phyloP scores from a whole-genome alignment of 2,113 vertebrate genomes.

The Todiramphus saurophagus region DNA sequence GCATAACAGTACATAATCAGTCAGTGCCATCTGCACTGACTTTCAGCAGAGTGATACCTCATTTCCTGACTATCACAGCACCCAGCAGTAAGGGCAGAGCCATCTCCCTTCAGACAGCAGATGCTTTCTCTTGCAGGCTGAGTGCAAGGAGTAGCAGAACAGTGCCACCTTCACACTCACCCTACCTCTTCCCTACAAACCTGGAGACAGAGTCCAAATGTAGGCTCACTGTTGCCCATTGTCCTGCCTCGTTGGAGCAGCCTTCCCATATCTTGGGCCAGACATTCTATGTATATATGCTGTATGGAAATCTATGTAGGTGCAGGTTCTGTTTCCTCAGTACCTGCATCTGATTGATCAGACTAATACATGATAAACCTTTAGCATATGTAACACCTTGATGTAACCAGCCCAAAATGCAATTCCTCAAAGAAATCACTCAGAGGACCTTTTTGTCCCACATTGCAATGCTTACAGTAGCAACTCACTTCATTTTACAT shows the following conservation, averaged over 20 bases:
- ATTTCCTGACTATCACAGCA: background rate
- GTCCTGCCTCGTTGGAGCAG: background rate
- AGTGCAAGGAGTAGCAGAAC: background rate
- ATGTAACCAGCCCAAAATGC: background rate
- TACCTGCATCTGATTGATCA: background rate
- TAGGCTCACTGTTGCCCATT: background rate
- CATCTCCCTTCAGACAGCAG: background rate
- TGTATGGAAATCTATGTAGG: background rate
- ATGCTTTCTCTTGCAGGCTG: background rate
- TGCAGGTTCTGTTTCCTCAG: background rate
- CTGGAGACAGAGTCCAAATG: background rate
- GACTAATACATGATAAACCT: background rate
- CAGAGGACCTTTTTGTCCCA: background rate
- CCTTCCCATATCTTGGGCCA: background rate
- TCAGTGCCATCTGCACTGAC: background rate
- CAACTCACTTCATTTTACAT: background rate
- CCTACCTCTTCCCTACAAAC: background rate
- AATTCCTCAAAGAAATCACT: background rate
- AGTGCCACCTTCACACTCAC: background rate
- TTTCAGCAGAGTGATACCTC: background rate
- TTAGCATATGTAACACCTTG: background rate
- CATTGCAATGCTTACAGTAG: background rate
- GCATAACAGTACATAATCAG: background rate
- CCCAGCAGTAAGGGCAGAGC: background rate
- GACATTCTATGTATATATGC: background rate